Percentiles rank a stretch among this genome's conserved stretches.
These are phyloP conservation scores for Leptogaster cylindrica DNA, from an alignment of 2,888 invertebrate species.

Conservation along the genomic window DNA sequence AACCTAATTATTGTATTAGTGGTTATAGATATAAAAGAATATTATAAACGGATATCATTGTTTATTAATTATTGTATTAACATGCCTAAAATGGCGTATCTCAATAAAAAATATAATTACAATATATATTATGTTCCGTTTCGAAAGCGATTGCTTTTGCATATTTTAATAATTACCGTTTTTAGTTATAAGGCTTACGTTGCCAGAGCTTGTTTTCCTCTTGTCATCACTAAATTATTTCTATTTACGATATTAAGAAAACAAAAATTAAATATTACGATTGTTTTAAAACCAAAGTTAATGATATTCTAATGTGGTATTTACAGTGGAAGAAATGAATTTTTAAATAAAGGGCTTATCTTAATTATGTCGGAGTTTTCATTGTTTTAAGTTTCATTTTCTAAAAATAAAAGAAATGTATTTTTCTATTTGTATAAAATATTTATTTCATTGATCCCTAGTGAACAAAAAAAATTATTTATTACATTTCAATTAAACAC, in stretches of 20 bases:
- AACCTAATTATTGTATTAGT: slow-evolving; percentile 31
- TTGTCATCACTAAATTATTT: too few relatives aligned
- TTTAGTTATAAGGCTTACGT: too few relatives aligned
- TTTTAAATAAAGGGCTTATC: slow-evolving; percentile 47
- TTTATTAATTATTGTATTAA: slow-evolving; percentile 30
- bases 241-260: neutral
- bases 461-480: slow-evolving; percentile 3
- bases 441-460: slow-evolving; percentile 15
- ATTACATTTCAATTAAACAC: neutral
- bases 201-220: too few relatives aligned
- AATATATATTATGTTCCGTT: too few relatives aligned
- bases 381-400: neutral
- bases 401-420: too few relatives aligned
- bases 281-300: slow-evolving; percentile 12
- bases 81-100: too few relatives aligned
- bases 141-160: too few relatives aligned
- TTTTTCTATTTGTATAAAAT: slow-evolving; percentile 29
- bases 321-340: slow-evolving; percentile 43
- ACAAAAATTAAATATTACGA: slow-evolving; percentile 5
- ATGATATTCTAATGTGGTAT: slow-evolving; percentile 29
- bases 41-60: slow-evolving; percentile 26
- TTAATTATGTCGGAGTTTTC: slow-evolving; percentile 37
- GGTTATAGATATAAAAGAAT: slow-evolving; percentile 29
- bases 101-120: too few relatives aligned
- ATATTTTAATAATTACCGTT: too few relatives aligned